Evolutionary conservation across 1,140 invertebrate species (phyloP).

Genomic region (Caenorhabditis brenneri): DNA sequence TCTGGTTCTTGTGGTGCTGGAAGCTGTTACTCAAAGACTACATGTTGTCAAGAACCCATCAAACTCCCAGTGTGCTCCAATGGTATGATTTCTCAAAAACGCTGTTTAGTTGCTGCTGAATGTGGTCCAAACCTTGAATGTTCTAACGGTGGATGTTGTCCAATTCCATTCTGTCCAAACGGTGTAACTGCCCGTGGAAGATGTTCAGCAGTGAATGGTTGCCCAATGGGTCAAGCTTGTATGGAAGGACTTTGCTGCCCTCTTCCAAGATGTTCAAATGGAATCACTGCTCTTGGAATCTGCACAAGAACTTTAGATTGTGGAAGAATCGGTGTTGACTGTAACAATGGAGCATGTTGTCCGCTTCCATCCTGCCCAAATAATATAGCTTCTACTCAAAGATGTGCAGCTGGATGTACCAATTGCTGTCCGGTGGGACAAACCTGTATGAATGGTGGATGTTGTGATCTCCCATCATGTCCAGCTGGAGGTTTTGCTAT

Average conservation of each 20-base stretch:
- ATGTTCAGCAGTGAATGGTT: constrained; percentile 30
- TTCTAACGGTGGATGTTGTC: constrained; percentile 67
- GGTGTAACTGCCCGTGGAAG: constrained; percentile 58
- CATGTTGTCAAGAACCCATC: constrained; percentile 51
- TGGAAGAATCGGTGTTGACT: constrained; percentile 60
- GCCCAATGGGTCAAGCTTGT: constrained; percentile 47
- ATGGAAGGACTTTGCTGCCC: constrained; percentile 58
- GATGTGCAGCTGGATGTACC: constrained; percentile 42
- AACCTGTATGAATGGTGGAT: constrained; percentile 60
- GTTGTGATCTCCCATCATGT: constrained; percentile 61
- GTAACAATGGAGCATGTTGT: constrained; percentile 63
- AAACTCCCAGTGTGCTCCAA: constrained; percentile 62
- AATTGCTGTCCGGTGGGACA: constrained; percentile 53
- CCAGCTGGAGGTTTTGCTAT: constrained; percentile 50
- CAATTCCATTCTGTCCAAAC: constrained; percentile 65
- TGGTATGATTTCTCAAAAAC: constrained; percentile 50
- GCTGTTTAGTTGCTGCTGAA: constrained; percentile 48
- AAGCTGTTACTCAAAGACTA: constrained; percentile 49
- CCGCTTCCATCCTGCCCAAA: constrained; percentile 57
- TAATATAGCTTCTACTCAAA: constrained; percentile 49
- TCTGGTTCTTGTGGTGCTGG: constrained; percentile 52
- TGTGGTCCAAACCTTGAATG: constrained; percentile 64
- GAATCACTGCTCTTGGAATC: constrained; percentile 50
- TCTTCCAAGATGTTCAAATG: constrained; percentile 54
- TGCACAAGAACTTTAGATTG: constrained; percentile 62